Evolutionary conservation across 2,888 invertebrate genomes (phyloP), one percentile per base, ranked within the genome.

Genomic region (Stenolophus ochropezus): DNA sequence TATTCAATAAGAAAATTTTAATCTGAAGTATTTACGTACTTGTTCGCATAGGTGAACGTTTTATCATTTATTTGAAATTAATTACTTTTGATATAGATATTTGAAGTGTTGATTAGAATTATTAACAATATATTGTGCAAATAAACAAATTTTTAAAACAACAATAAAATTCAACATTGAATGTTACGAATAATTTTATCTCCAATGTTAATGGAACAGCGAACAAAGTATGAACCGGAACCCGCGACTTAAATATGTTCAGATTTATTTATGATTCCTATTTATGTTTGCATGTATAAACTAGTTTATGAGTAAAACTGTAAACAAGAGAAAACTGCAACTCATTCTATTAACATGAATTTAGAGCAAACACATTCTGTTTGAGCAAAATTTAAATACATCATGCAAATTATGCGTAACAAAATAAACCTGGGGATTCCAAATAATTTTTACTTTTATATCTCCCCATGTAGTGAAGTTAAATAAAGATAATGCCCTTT

Each of bases 361-460:
- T 42, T 53, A 53, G 16, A 53, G 51, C 51, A 53, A 53, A 53
- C 51, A 56, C 11, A 21, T 56, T 56, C 20, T 21, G 23, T 21
- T 11, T 56, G 56, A 18, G 21, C 47, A 3, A 58, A 77, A 58
- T 77, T 77, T 47, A 77, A 77, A 77, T 77, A 33, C 51, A 21
- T 56, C 42, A 61, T 77, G 77, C 47, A 77, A 77, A 58, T 61
- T 61, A 21, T 42, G 25, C 27, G 27, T 18, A 27, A 20, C 61
- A 77, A 71, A 71, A 71, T 20, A 20, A 47, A 71, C 71, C 42
- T 21, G 33, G 47, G 33, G 58, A 61, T 61, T 77, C 16, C 27
- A 61, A 77, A 56, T 20, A 77, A 77, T 77, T 75, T 75, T 75
- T 75, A 51, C 42, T 53, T 77, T 77, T 77, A 78, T 78, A 78